Evolutionary conservation across 2,797 vertebrate genomes (phyloP).

Genomic region (Podargus strigoides): DNA sequence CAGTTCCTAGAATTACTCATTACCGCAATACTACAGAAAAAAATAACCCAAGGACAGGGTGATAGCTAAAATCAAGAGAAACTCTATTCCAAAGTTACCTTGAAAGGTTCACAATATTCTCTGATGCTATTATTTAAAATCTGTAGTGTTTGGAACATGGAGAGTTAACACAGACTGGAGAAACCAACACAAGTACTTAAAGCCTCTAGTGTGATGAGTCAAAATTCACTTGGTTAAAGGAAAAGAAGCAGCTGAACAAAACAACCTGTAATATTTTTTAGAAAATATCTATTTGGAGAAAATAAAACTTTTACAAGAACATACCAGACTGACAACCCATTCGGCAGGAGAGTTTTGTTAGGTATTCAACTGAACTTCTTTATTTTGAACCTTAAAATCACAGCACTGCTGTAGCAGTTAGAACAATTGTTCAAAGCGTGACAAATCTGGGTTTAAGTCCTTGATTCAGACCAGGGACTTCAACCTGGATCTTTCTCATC

Average conservation of each 20-base stretch:
- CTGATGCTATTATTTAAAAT: neutral
- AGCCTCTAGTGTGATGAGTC: neutral
- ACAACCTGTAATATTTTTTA: neutral
- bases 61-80: neutral
- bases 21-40: neutral
- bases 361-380: neutral
- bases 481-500: neutral
- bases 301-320: neutral
- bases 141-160: neutral
- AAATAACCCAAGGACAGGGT: neutral
- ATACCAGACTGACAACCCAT: neutral
- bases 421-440: neutral
- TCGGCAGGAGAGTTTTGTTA: neutral
- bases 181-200: neutral
- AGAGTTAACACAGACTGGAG: neutral
- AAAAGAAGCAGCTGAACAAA: neutral
- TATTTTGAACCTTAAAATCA: neutral
- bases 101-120: neutral
- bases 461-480: neutral
- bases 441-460: neutral
- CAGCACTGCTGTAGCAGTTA: neutral
- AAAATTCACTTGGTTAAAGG: neutral
- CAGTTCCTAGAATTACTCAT: constrained; percentile 21
- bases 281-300: neutral
- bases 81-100: neutral